These are phyloP conservation scores for Marcusenius ussheri DNA, from an alignment of 2,113 vertebrate genomes.

Conservation along the genomic window DNA sequence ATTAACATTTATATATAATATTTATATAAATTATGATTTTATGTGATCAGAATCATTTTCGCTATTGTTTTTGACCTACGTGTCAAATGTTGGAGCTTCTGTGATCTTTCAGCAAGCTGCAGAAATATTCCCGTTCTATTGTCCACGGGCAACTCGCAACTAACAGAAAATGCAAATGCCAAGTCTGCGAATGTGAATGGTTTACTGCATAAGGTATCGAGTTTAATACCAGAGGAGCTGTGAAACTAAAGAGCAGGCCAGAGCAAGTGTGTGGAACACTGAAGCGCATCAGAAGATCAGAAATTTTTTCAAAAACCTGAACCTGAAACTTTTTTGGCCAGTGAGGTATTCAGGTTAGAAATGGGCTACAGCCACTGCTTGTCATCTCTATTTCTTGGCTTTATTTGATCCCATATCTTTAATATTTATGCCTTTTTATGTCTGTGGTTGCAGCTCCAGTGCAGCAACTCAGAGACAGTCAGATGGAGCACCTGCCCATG, in stretches of 20 bases:
- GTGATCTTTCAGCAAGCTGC: not conserved
- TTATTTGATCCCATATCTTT: not conserved
- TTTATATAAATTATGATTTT: too few species aligned
- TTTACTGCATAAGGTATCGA: not conserved
- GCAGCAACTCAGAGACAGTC: constrained; percentile 33
- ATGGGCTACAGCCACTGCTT: not conserved
- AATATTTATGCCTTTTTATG: not conserved
- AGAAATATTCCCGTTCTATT: not conserved
- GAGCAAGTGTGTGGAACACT: not conserved
- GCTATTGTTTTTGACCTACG: not conserved
- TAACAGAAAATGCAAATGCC: not conserved
- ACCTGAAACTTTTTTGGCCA: not conserved
- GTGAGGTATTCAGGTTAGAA: not conserved
- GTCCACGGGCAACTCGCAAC: not conserved
- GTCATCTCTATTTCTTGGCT: not conserved
- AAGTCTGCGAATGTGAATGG: not conserved
- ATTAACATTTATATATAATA: not conserved
- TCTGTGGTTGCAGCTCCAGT: constrained; percentile 38
- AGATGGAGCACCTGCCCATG: constrained; percentile 38
- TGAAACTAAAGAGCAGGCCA: not conserved
- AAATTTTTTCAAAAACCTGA: not conserved
- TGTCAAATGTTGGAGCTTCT: not conserved
- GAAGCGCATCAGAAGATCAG: not conserved
- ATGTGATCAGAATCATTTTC: not conserved
- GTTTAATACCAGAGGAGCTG: not conserved